phyloP scores from a whole-genome alignment of 2,797 vertebrate genomes.

The Fistularia commersonii region DNA sequence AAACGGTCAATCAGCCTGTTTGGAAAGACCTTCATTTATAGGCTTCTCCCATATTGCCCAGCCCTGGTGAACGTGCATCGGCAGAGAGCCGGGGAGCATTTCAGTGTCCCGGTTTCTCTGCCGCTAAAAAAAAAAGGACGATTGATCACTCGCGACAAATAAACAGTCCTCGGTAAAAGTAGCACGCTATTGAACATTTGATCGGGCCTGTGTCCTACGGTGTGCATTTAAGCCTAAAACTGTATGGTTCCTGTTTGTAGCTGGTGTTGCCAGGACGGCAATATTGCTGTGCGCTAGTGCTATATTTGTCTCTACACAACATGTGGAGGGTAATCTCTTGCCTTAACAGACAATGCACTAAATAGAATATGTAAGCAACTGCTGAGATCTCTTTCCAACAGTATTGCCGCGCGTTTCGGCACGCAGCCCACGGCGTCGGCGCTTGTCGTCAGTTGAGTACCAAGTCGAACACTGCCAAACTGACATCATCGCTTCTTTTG shows the following conservation, averaged over 20 bases:
- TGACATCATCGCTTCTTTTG: slow-evolving; percentile 59
- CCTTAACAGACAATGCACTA: slow-evolving; percentile 77
- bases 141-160: neutral
- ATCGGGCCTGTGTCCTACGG: slow-evolving; percentile 56
- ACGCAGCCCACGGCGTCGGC: slow-evolving; percentile 60
- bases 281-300: slow-evolving; percentile 72
- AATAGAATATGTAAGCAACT: slow-evolving; percentile 72
- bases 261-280: slow-evolving; percentile 63
- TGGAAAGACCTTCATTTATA: no score
- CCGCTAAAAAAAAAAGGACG: no score
- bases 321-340: slow-evolving; percentile 74
- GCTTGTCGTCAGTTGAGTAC: slow-evolving; percentile 63
- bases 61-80: no score
- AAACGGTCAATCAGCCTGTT: no score
- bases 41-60: no score
- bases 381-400: slow-evolving; percentile 71
- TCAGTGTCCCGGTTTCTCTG: no score
- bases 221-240: slow-evolving; percentile 58
- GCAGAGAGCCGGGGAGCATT: no score
- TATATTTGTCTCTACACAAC: slow-evolving; percentile 72
- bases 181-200: slow-evolving; percentile 62
- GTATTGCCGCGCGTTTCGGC: slow-evolving; percentile 64
- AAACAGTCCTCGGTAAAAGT: slow-evolving; percentile 52
- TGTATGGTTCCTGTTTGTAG: slow-evolving; percentile 66
- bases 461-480: slow-evolving; percentile 71